These are phyloP conservation scores for Pyrochroa serraticornis DNA, from an alignment of 2,888 invertebrate species.

Conservation along the genomic window DNA sequence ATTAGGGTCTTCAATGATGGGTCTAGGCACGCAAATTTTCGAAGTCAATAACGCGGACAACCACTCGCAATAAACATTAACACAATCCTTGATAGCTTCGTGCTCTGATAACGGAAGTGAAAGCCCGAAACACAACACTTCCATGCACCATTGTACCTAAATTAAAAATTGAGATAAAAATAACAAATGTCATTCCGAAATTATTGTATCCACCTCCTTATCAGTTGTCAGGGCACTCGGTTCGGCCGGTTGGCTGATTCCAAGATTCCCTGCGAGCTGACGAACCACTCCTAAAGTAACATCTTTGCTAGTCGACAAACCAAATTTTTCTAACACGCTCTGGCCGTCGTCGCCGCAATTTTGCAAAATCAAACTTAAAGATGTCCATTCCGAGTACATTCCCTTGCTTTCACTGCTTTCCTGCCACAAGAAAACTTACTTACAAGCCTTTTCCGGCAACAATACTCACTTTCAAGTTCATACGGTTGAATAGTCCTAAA, in stretches of 20 bases:
- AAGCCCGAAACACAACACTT: conserved; percentile 89
- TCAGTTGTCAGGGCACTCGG: conserved; percentile 84
- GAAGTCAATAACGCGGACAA: conserved; percentile 85
- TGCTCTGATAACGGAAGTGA: conserved; percentile 89
- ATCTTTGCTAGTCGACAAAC: conserved; percentile 74
- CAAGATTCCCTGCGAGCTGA: conserved; percentile 74
- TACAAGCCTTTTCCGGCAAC: neutral
- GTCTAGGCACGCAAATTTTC: conserved; percentile 86
- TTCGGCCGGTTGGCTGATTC: conserved; percentile 79
- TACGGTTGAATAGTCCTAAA: conserved; percentile 82
- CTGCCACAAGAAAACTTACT: conserved; percentile 37
- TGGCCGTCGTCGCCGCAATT: conserved; percentile 68
- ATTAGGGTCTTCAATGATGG: conserved; percentile 88
- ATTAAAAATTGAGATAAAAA: conserved; percentile 19
- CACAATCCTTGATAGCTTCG: conserved; percentile 94
- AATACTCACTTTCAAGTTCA: conserved; percentile 73
- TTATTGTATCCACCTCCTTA: conserved; percentile 72
- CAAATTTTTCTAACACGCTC: conserved; percentile 81
- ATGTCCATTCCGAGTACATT: conserved; percentile 88
- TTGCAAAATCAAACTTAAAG: conserved; percentile 69
- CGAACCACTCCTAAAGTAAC: conserved; percentile 82
- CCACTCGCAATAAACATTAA: conserved; percentile 97
- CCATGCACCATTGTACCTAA: conserved; percentile 87
- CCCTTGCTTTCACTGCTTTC: conserved; percentile 71
- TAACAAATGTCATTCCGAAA: neutral